Percentiles rank a stretch among this genome's conserved stretches.
Evolutionary conservation across 1,140 invertebrate species (phyloP).

Genomic region (Luehdorfia chinensis): DNA sequence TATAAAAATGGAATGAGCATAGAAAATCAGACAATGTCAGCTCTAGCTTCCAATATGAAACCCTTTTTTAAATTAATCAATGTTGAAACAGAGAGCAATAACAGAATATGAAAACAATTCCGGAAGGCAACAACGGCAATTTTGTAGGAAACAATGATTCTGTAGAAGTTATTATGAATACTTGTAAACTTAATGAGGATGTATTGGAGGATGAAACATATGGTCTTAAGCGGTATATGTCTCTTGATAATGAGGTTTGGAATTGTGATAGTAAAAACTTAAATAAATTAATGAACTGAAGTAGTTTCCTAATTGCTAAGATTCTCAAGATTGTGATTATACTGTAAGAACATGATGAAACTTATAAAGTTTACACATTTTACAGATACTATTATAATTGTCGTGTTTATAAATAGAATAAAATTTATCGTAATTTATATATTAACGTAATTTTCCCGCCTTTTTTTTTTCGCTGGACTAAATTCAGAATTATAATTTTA

Average conservation of each 20-base stretch:
- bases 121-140: slow-evolving; percentile 15
- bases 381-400: too few species aligned
- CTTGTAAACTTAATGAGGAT: not conserved
- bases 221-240: not conserved
- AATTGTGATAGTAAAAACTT: slow-evolving; percentile 26
- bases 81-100: slow-evolving; percentile 26
- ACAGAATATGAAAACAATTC: slow-evolving; percentile 16
- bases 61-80: slow-evolving; percentile 50
- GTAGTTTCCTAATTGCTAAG: slow-evolving; percentile 38
- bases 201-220: not conserved
- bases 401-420: too few species aligned
- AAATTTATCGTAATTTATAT: too few species aligned
- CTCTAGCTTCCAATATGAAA: slow-evolving; percentile 49
- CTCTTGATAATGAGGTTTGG: not conserved
- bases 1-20: slow-evolving; percentile 38
- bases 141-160: not conserved
- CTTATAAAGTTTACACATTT: slow-evolving; percentile 12
- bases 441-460: too few species aligned
- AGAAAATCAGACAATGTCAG: slow-evolving; percentile 51
- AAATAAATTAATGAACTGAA: slow-evolving; percentile 29
- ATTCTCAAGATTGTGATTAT: too few species aligned
- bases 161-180: not conserved
- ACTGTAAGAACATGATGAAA: slow-evolving; percentile 20
- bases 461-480: too few species aligned
- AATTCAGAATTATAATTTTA: too few species aligned